Conservation (phyloP, 2,888 invertebrate species). For the Morpho helenor region DNA sequence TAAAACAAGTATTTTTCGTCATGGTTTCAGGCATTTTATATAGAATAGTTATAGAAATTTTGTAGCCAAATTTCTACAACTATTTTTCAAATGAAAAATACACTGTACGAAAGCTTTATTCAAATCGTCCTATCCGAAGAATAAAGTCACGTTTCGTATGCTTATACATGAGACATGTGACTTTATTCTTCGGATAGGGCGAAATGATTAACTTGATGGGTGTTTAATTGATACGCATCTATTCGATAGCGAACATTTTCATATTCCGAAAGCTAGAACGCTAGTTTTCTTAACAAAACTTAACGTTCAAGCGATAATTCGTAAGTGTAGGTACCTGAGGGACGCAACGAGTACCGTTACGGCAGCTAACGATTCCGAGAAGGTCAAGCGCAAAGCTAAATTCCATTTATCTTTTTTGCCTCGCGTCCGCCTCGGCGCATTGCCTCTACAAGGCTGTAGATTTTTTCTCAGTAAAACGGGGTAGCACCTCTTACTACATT, state of each 20-base stretch:
- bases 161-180: no score
- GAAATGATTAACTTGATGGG: no score
- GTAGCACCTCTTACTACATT: constrained; percentile 11
- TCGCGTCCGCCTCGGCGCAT: constrained; percentile 33
- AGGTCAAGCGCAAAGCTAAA: constrained; percentile 71
- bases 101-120: no score
- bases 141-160: no score
- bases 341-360: constrained; percentile 63
- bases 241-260: neutral
- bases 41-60: no score
- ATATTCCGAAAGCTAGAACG: neutral
- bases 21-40: no score
- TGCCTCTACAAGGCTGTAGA: constrained; percentile 26
- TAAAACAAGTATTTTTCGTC: no score
- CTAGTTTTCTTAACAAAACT: constrained; percentile 4
- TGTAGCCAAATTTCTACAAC: no score
- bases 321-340: constrained; percentile 51
- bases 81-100: no score
- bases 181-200: no score
- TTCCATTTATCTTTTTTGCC: constrained; percentile 64
- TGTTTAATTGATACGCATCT: no score
- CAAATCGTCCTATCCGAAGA: no score
- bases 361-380: constrained; percentile 67
- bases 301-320: constrained; percentile 15
- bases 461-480: constrained; percentile 27